Base-by-base conservation (phyloP, 2,888 invertebrate genomes). In the Deladenus siricidicola region DNA sequence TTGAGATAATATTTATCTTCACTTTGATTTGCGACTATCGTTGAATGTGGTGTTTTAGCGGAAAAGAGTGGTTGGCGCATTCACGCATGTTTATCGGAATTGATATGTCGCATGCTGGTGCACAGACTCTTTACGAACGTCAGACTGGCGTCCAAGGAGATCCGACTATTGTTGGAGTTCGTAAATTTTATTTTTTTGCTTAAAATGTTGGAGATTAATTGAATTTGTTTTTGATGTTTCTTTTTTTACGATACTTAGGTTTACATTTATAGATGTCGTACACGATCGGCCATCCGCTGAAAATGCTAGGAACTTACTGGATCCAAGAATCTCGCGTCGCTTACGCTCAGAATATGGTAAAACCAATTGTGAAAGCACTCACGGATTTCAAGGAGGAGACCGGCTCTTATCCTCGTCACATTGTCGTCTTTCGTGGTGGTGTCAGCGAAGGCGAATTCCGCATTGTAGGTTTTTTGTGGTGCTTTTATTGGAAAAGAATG, bases 381-480 rank as follows among this genome's bases (percentile, higher is more conserved):
- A 39, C 58, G n/a, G 4, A 59, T n/a, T 61, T 30, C 30, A 51
- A 54, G 21, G 29, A n/a, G 6, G 28, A 19, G 10, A 53, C 10
- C 19, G 60, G 58, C 8, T 29, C 26, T 26, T 51, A 60, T 17
- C 70, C 71, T 4, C 53, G 58, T 2, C 64, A 69, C 39, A 47
- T 71, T n/a, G 48, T 68, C 44, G 54, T 71, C 34, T 71, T 57
- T 57, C 67, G 71, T 26, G 65, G 62, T 29, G 71, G 71, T 21
- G 60, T 65, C 51, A 59, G 59, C 24, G 71, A 71, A 39, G 71
- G 71, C 30, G 69, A 68, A 34, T 71, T 59, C 54, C 26, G 23
- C 17, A 21, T 14, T 10, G 44, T 23, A 4, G 28, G 34, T 17
- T 29, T 17, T 58, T 14, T 10, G n/a, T n/a, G n/a, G n/a, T n/a